Evolutionary conservation across 2,113 vertebrate species (phyloP).

Genomic region (Anhinga rufa): DNA sequence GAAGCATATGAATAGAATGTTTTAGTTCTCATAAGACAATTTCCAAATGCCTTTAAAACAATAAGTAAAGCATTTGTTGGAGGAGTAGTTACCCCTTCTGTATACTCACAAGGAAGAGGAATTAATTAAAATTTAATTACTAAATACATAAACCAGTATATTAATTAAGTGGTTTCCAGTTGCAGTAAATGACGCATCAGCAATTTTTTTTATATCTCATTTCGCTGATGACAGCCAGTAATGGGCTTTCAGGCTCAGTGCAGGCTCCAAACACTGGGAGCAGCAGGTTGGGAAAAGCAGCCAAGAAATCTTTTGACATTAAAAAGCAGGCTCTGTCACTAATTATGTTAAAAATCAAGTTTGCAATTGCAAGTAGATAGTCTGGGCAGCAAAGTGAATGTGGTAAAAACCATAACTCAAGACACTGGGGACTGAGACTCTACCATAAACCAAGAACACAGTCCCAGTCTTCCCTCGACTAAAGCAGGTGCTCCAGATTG

Average conservation of each 20-base stretch:
- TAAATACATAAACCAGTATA: conserved; percentile 63
- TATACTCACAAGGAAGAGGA: background rate
- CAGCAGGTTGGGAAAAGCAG: conserved; percentile 39
- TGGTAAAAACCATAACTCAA: conserved; percentile 27
- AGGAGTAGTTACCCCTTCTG: conserved; percentile 13
- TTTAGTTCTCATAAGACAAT: conserved; percentile 25
- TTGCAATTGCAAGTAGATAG: conserved; percentile 41
- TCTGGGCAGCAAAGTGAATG: conserved; percentile 54
- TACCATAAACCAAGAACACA: background rate
- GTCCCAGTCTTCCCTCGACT: background rate
- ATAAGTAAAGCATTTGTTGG: conserved; percentile 42
- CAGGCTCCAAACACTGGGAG: conserved; percentile 1
- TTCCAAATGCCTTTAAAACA: conserved; percentile 31
- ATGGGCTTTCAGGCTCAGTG: conserved; percentile 50
- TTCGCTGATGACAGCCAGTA: conserved; percentile 69
- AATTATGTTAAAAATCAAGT: conserved; percentile 74
- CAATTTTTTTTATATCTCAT: conserved; percentile 58
- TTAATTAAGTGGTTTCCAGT: conserved; percentile 72
- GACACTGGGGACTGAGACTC: background rate
- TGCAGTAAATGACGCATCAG: conserved; percentile 56
- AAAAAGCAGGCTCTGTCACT: conserved; percentile 64
- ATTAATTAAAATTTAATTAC: conserved; percentile 74
- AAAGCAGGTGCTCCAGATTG: background rate
- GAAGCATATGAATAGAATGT: background rate
- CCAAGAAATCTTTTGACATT: conserved; percentile 66